Base-by-base conservation (phyloP, 2,797 vertebrate species). In the Cryptoblepharus egeriae region DNA sequence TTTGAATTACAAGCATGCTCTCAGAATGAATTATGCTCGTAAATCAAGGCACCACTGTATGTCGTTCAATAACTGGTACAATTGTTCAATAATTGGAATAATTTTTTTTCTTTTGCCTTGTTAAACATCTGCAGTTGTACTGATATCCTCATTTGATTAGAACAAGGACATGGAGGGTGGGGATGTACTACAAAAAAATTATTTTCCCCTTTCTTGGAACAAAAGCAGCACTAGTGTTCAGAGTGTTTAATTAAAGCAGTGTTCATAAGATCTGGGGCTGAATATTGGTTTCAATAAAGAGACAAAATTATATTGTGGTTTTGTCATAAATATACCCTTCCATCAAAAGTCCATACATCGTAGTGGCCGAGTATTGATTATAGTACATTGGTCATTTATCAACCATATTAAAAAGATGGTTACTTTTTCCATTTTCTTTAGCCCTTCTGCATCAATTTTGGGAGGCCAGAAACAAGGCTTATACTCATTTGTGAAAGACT, bases 401-500 rank as follows among this genome's bases (percentile, higher is more conserved):
- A 61, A 72, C 75, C 74, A 76, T 77, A 77, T 72, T 86, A 45
- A 61, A 77, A 57, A 4, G 73, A 18, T 37, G 45, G 84, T 81
- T 39, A 52, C 69, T 55, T 76, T 82, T 90, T 22, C 24, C 82
- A 64, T 58, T 88, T 81, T 65, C 73, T 49, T 52, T 58, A 71
- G 35, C 57, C 2, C 70, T 52, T 10, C 79, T 28, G 13, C 42
- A 74, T 83, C 75, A 85, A 22, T 74, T 28, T 52, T 69, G 49
- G 57, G 24, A 61, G 78, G 57, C 8, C 69, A 65, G 10, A 20
- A 85, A 77, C 65, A 8, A 65, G 37, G n/a, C 49, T 42, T 35
- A 74, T 35, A 75, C 88, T 39, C 0, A 1, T 60, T 24, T 55
- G 77, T 60, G 30, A 0, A 18, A 5, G 3, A 0, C 20, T 64